Evolutionary conservation across 2,888 invertebrate species (phyloP).

Genomic region (Homarus gammarus): DNA sequence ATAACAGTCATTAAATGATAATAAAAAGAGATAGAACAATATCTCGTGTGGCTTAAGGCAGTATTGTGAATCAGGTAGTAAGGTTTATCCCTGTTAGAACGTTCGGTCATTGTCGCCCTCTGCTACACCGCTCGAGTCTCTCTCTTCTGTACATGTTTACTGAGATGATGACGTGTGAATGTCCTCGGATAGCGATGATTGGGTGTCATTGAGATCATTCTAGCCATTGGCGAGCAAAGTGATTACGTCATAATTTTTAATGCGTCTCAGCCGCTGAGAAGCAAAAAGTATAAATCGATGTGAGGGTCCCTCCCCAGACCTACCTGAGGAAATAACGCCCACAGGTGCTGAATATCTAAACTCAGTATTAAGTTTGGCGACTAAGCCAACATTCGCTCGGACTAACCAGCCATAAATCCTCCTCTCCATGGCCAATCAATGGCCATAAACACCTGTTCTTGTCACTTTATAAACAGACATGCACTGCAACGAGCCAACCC

Average conservation of each 20-base stretch:
- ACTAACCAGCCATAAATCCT: neutral
- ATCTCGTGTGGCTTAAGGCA: no score
- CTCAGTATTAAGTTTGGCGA: neutral
- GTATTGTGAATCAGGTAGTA: no score
- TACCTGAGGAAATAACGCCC: neutral
- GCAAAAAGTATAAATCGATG: neutral
- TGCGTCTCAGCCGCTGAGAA: neutral
- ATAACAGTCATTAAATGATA: no score
- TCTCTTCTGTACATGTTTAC: no score
- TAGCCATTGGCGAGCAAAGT: neutral
- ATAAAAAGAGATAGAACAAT: no score
- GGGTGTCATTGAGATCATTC: neutral
- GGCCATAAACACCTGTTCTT: slow-evolving; percentile 37
- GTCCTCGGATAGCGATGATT: neutral
- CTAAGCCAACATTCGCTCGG: neutral
- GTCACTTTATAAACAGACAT: slow-evolving; percentile 14
- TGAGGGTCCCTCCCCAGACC: neutral
- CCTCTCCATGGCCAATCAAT: slow-evolving; percentile 6
- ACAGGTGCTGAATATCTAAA: neutral
- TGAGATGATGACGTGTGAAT: neutral
- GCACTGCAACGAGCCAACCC: neutral
- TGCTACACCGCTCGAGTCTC: no score
- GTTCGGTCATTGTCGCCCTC: no score
- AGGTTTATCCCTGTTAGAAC: no score
- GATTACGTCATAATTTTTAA: neutral